phyloP scores from a whole-genome alignment of 2,888 invertebrate species.

The Apamea epomidion region DNA sequence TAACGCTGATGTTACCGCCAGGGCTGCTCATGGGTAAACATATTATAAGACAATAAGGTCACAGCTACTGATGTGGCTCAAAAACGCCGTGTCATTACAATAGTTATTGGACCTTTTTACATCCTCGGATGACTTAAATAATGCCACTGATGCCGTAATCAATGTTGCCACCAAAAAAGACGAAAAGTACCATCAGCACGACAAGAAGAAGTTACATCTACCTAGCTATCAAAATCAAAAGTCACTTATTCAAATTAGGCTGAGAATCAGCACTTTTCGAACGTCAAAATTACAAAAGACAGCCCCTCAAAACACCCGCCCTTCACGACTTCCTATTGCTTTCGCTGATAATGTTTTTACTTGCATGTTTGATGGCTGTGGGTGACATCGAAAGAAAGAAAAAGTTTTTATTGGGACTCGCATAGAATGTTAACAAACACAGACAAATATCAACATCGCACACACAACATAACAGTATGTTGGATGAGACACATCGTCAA shows the following conservation, averaged over 20 bases:
- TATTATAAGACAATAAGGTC: background rate
- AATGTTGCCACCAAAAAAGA: no score
- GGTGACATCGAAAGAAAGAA: background rate
- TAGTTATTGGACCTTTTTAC: no score
- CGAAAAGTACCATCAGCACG: no score
- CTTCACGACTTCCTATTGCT: no score
- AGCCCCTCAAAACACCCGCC: no score
- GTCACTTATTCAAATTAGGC: no score
- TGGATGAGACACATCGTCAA: background rate
- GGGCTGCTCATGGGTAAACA: constrained; percentile 92
- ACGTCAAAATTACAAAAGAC: no score
- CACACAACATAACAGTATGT: background rate
- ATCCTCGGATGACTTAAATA: no score
- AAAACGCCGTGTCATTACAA: background rate
- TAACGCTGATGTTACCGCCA: constrained; percentile 96
- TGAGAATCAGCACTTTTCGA: no score
- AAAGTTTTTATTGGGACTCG: background rate
- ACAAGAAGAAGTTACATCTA: no score
- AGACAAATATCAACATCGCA: no score
- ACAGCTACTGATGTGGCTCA: background rate
- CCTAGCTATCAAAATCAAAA: background rate
- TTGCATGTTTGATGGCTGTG: background rate
- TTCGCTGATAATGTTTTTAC: background rate
- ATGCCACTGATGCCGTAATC: no score
- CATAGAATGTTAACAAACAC: background rate